Percentiles rank a stretch among this genome's conserved stretches.
Evolutionary conservation across 2,113 vertebrate species (phyloP).

Genomic region (Syrmaticus mikado): DNA sequence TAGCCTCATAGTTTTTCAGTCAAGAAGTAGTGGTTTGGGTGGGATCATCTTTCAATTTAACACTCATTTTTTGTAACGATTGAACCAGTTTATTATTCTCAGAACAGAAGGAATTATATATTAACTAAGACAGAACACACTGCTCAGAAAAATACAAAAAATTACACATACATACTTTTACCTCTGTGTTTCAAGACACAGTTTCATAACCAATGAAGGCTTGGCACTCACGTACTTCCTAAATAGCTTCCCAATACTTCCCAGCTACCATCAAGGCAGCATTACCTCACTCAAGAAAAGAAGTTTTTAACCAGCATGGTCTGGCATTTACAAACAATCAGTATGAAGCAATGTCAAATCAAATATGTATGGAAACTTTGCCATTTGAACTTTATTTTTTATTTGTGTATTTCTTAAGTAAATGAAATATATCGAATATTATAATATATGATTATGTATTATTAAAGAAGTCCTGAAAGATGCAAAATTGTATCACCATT

Average conservation of each 20-base stretch:
- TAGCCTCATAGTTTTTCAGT: background rate
- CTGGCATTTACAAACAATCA: background rate
- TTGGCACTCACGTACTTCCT: conserved; percentile 27
- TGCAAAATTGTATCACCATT: background rate
- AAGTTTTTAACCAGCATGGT: background rate
- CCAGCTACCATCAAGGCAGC: background rate
- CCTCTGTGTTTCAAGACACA: conserved; percentile 28
- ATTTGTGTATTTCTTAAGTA: background rate
- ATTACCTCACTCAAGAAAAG: background rate
- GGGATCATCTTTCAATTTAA: background rate
- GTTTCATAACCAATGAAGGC: conserved; percentile 25
- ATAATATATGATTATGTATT: background rate
- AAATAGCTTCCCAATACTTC: background rate
- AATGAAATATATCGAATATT: background rate
- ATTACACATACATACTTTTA: background rate
- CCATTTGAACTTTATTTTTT: background rate
- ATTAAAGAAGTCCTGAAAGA: background rate
- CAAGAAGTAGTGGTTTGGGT: background rate
- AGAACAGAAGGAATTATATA: conserved; percentile 10
- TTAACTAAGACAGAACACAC: background rate
- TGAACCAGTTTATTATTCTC: conserved; percentile 11
- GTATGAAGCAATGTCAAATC: background rate
- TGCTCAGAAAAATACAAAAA: background rate
- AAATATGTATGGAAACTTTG: background rate
- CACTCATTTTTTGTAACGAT: background rate